Base-by-base conservation (phyloP, 1,140 invertebrate genomes). In the Drosophila simulans region DNA sequence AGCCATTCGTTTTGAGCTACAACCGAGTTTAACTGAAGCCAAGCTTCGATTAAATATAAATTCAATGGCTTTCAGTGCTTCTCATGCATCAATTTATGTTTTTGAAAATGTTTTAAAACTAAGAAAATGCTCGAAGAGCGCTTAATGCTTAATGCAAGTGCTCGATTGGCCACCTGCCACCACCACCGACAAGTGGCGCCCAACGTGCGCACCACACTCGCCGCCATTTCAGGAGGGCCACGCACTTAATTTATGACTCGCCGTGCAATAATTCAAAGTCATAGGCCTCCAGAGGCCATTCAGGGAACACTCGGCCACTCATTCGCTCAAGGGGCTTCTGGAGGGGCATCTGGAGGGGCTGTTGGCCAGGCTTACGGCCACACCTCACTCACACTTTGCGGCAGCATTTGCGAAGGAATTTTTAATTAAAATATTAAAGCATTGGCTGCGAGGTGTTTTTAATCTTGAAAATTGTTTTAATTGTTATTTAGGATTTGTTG, bases 381-480 rank as follows among this genome's bases (percentile, higher is more conserved):
- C 73, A 71, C 31, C 63, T 77, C 45, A 15, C 4, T 22, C 42
- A 72, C 45, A 15, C 4, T 22, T 17, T 12, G 13, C 15, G 56
- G 34, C 17, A 72, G 72, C 84, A 31, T 31, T 31, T 10, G 31
- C 31, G 64, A 53, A 77, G 68, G 84, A 88, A 88, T 88, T 88
- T 88, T 88, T 88, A 88, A 88, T 88, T 88, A 88, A 89, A 88
- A 89, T 89, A 88, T 88, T 88, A 89, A 88, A 89, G 85, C 84
- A 84, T 78, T 42, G 40, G 66, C 84, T 78, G 73, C 60, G 74
- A 89, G 84, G 84, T 89, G 84, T 89, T 89, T 89, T 89, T 89
- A 89, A 89, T 89, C 84, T 89, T 89, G 84, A 57, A 84, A 90
- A 89, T 89, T 89, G 84, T 80, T 89, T 90, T 89, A 89, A 90